Evolutionary conservation across 2,888 invertebrate species (phyloP), one percentile per base, ranked within the genome.

Genomic region (Cremastinae sp.): DNA sequence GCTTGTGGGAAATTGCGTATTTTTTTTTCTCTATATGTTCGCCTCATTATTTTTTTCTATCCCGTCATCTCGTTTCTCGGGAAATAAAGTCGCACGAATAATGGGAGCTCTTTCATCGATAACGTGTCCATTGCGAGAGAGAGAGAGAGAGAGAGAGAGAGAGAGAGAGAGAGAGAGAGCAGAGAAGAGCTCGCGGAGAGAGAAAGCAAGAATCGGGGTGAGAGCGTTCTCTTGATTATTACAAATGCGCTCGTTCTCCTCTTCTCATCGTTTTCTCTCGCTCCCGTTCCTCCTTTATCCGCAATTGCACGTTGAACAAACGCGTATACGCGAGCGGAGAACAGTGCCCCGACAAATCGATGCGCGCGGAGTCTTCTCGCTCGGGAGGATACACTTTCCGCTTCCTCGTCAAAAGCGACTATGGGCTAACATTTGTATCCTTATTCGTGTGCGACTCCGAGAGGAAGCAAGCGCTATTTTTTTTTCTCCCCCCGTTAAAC

Each of bases 41-140:
- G 36, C 18, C 59, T 70, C 70, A 58, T 70, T 70, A 70, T 75
- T 65, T 70, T 65, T 18, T 51, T 47, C 10, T 68, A 20, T 18
- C 45, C 9, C 36, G 16, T 22, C 41, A 34, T 47, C 36, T 56
- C 56, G n/a, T 9, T 49, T 36, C 16, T 53, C 49, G 68, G 34
- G 51, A 53, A 56, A 64, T 58, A 69, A 68, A 45, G 49, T 69
- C 51, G 69, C 18, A 41, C 18, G 41, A 74, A 36, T 38, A 43
- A n/a, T n/a, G n/a, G 58, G 18, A 20, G 36, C 56, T 51, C 49
- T 66, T 62, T 62, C 69, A 69, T 74, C 69, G 64, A 74, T 64
- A 69, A 69, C 69, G 62, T n/a, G n/a, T 58, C 54, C 65, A 8
- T 54, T 54, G 10, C 14, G 43, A 45, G 64, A 12, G 28, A 22